Percentiles rank a stretch among this genome's conserved stretches.
These are phyloP conservation scores for Trachops cirrhosus DNA, from an alignment of 2,797 vertebrate species.

Conservation along the genomic window DNA sequence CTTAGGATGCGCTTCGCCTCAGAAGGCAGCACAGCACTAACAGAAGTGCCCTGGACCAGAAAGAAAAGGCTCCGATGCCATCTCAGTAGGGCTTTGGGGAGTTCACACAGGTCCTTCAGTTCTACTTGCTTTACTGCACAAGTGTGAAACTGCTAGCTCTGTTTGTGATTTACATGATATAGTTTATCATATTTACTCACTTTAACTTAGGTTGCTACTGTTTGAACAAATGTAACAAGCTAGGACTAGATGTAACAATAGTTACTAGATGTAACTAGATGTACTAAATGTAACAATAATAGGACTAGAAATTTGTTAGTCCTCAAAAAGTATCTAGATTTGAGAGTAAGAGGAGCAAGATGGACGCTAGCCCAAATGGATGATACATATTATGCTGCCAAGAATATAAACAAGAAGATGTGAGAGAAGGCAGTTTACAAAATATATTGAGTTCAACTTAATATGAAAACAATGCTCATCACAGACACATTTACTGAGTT, in stretches of 20 bases:
- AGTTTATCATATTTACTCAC: background rate
- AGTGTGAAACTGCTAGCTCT: background rate
- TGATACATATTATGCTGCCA: background rate
- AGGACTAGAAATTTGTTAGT: background rate
- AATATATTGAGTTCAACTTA: constrained; percentile 29
- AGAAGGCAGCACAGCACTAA: background rate
- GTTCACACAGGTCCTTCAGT: background rate
- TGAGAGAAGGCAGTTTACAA: constrained; percentile 9
- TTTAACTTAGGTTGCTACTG: background rate
- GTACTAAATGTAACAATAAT: too few relatives aligned
- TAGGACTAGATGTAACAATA: too few relatives aligned
- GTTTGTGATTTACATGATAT: background rate
- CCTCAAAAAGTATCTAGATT: background rate
- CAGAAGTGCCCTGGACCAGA: background rate
- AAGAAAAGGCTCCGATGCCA: background rate
- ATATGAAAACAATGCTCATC: constrained; percentile 46
- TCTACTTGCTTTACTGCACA: background rate
- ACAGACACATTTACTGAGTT: constrained; percentile 60
- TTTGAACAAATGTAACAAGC: background rate
- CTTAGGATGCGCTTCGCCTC: background rate
- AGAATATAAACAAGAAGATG: background rate
- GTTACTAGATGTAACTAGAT: too few relatives aligned
- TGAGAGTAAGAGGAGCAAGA: background rate
- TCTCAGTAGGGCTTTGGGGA: background rate
- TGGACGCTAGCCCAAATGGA: background rate